Conservation (phyloP, 2,797 vertebrate species). For the Sebastes steindachneri region DNA sequence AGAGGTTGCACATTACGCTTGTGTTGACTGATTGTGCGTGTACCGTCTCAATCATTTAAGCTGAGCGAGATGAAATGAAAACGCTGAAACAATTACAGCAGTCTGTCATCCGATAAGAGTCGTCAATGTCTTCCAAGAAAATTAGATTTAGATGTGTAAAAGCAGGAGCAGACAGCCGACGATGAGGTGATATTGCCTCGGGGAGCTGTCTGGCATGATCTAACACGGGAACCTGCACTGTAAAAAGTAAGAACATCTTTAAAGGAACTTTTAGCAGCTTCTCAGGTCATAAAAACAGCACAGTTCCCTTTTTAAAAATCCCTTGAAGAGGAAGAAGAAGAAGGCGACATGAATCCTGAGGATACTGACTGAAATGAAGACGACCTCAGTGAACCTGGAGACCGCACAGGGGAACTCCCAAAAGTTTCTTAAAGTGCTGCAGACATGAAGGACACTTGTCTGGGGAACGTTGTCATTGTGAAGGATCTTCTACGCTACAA, state of each 20-base stretch:
- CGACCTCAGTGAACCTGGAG: background rate
- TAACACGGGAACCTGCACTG: constrained; percentile 5
- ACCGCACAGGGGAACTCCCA: background rate
- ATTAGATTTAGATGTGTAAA: constrained; percentile 43
- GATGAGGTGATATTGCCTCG: constrained; percentile 47
- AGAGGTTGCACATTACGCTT: background rate
- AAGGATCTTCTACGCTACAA: background rate
- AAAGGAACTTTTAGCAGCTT: background rate
- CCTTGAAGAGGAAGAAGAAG: background rate
- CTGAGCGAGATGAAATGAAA: constrained; percentile 37
- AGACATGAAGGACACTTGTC: background rate
- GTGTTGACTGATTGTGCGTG: constrained; percentile 12
- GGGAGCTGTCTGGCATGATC: constrained; percentile 41
- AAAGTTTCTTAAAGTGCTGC: background rate
- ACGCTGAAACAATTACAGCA: constrained; percentile 38
- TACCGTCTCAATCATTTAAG: constrained; percentile 11
- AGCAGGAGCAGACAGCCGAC: constrained; percentile 41
- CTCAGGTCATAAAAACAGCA: background rate
- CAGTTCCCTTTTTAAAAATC: background rate
- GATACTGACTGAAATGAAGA: background rate
- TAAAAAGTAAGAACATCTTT: background rate
- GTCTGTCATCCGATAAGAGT: constrained; percentile 38
- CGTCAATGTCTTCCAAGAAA: constrained; percentile 27
- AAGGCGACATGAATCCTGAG: background rate
- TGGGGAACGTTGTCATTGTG: background rate